A percentile compares a stretch with the other conserved stretches of the same genome.
Conservation (phyloP, 2,888 invertebrate genomes). For the Pandemis cinnamomeana region DNA sequence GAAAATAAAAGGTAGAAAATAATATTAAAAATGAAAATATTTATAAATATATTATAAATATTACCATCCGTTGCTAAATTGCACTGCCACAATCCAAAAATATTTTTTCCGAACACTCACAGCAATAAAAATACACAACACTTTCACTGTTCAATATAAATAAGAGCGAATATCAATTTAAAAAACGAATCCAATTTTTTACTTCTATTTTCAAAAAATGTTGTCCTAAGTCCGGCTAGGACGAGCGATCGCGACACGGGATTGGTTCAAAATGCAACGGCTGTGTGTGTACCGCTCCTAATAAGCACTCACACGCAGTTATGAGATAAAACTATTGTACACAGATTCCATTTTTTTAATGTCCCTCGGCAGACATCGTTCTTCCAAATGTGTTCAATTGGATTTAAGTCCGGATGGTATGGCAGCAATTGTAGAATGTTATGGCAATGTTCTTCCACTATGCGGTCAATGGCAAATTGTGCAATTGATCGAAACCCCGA, state of each 20-base stretch:
- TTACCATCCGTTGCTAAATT: slow-evolving; percentile 26
- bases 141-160: slow-evolving; percentile 22
- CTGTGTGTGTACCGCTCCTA: slow-evolving; percentile 26
- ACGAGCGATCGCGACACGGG: slow-evolving; percentile 29
- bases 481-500: too few species aligned
- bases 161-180: background rate
- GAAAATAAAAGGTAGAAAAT: background rate
- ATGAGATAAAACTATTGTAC: background rate
- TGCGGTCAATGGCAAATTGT: too few species aligned
- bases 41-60: background rate
- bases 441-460: too few species aligned
- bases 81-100: slow-evolving; percentile 4
- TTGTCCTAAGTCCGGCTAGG: slow-evolving; percentile 24
- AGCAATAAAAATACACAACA: slow-evolving; percentile 35
- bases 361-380: too few species aligned
- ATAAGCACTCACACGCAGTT: slow-evolving; percentile 32
- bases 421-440: too few species aligned
- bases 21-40: background rate
- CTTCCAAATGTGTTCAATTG: too few species aligned
- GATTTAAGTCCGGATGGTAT: too few species aligned
- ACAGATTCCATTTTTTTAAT: too few species aligned
- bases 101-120: slow-evolving; percentile 2
- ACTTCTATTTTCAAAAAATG: background rate
- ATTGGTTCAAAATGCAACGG: slow-evolving; percentile 31
- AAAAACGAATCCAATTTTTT: background rate